These are phyloP conservation scores for Aproaerema taeniolella DNA, from an alignment of 2,888 invertebrate species.

Conservation along the genomic window DNA sequence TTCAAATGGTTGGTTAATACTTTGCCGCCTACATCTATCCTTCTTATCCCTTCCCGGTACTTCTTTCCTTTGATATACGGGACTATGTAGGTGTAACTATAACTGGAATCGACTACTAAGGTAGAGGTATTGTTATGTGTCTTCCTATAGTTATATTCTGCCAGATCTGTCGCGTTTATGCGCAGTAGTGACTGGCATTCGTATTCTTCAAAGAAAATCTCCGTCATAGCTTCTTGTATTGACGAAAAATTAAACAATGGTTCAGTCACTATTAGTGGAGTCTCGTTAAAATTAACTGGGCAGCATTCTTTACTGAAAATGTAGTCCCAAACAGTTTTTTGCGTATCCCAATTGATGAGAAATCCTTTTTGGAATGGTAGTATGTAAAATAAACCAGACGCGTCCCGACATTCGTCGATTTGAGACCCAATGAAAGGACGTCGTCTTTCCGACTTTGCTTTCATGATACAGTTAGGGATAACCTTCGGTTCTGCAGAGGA, in stretches of 20 bases:
- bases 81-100: slow-evolving; percentile 95
- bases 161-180: slow-evolving; percentile 88
- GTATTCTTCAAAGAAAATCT: slow-evolving; percentile 98
- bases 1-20: slow-evolving; percentile 97
- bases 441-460: slow-evolving; percentile 97
- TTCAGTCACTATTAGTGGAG: slow-evolving; percentile 92
- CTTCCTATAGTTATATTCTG: slow-evolving; percentile 81
- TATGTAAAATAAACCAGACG: slow-evolving; percentile 95
- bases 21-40: slow-evolving; percentile 98
- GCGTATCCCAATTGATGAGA: slow-evolving; percentile 96
- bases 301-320: slow-evolving; percentile 92
- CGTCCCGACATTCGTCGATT: slow-evolving; percentile 97
- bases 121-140: slow-evolving; percentile 80
- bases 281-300: slow-evolving; percentile 86
- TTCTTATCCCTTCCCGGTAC: slow-evolving; percentile 80
- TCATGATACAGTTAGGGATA: slow-evolving; percentile 97
- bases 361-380: slow-evolving; percentile 97
- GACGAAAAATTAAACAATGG: slow-evolving; percentile 95
- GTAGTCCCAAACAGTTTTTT: slow-evolving; percentile 97
- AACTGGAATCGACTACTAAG: slow-evolving; percentile 95
- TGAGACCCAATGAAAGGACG: slow-evolving; percentile 94
- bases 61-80: slow-evolving; percentile 91
- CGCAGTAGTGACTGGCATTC: slow-evolving; percentile 90
- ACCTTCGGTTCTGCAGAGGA: slow-evolving; percentile 83
- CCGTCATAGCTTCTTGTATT: slow-evolving; percentile 94